Evolutionary conservation across 2,797 vertebrate genomes (phyloP).

Genomic region (Centropyge bicolor): DNA sequence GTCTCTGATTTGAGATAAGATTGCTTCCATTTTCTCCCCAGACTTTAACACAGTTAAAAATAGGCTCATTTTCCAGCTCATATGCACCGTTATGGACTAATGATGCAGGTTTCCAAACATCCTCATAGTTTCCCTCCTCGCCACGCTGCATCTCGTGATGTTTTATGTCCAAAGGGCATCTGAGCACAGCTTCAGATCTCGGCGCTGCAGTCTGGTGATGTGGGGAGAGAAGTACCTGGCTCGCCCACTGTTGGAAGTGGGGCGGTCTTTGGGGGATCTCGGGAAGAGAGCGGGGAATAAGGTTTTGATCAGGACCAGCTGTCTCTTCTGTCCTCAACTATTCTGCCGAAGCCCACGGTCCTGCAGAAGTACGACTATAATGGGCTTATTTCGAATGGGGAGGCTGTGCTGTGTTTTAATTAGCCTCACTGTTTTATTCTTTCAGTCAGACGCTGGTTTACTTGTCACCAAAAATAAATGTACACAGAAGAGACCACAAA

Average conservation of each 20-base stretch:
- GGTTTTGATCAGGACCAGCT: conserved; percentile 87
- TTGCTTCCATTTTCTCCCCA: conserved; percentile 42
- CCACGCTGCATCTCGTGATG: conserved; percentile 64
- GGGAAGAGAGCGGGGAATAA: conserved; percentile 74
- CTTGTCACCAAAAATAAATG: conserved; percentile 36
- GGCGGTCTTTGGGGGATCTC: conserved; percentile 78
- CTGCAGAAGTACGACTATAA: conserved; percentile 60
- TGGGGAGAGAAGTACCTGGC: conserved; percentile 71
- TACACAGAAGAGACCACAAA: conserved; percentile 21
- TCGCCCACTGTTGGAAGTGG: conserved; percentile 73
- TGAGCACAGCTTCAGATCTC: conserved; percentile 76
- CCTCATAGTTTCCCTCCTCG: conserved; percentile 50
- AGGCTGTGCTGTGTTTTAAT: conserved; percentile 68
- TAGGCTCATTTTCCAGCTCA: conserved; percentile 63
- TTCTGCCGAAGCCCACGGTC: conserved; percentile 70
- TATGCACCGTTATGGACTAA: conserved; percentile 62
- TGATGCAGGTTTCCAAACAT: conserved; percentile 70
- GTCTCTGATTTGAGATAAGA: conserved; percentile 67
- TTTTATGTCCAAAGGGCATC: conserved; percentile 75
- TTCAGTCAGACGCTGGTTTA: conserved; percentile 40
- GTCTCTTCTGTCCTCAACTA: conserved; percentile 79
- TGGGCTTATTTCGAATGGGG: conserved; percentile 48
- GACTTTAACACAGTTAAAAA: conserved; percentile 72
- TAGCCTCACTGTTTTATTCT: conserved; percentile 60
- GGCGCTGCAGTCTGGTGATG: conserved; percentile 71